phyloP scores from a whole-genome alignment of 1,140 invertebrate species.

The Neodiprion virginianus region DNA sequence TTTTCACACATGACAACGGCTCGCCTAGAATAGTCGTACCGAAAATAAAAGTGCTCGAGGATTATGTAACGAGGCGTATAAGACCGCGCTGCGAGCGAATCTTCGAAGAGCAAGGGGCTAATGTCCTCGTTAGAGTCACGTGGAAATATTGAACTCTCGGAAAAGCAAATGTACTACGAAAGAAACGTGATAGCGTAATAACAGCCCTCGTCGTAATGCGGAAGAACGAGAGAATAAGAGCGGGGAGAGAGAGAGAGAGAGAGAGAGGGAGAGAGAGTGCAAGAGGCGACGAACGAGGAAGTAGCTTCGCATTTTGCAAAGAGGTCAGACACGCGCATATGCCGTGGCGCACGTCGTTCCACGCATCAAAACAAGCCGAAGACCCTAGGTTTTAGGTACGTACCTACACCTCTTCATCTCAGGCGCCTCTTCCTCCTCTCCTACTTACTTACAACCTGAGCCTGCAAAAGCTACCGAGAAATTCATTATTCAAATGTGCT shows the following conservation, averaged over 20 bases:
- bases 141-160: neutral
- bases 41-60: no score
- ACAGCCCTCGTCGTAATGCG: slow-evolving; percentile 23
- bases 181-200: slow-evolving; percentile 19
- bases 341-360: slow-evolving; percentile 38
- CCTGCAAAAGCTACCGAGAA: neutral
- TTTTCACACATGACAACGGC: no score
- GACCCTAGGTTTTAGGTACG: neutral
- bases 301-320: slow-evolving; percentile 24
- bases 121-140: no score
- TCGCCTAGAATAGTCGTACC: no score
- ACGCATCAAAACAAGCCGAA: slow-evolving; percentile 22
- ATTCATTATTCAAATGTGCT: neutral
- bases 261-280: neutral
- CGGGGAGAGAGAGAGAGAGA: slow-evolving; percentile 16
- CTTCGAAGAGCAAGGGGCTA: no score
- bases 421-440: no score
- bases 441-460: neutral
- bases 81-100: no score
- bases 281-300: slow-evolving; percentile 24
- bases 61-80: no score
- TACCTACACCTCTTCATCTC: no score
- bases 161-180: neutral
- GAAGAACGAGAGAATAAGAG: slow-evolving; percentile 31
- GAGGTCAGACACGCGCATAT: slow-evolving; percentile 48